phyloP scores from a whole-genome alignment of 2,888 invertebrate genomes.

The Hermaeophaga mercurialis region DNA sequence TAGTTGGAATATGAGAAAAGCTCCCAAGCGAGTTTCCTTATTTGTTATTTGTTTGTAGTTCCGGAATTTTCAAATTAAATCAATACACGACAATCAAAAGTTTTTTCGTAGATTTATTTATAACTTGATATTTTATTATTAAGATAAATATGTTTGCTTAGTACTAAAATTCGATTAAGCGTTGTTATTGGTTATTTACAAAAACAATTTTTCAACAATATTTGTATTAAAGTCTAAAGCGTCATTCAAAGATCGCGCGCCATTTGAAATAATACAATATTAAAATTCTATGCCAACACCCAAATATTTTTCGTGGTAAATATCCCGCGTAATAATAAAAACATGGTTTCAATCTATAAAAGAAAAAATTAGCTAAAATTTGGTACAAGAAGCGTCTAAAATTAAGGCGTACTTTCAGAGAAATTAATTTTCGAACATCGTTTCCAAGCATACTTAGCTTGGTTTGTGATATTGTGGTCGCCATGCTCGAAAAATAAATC shows the following conservation, averaged over 20 bases:
- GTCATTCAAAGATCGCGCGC: slow-evolving; percentile 51
- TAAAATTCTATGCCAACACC: slow-evolving; percentile 55
- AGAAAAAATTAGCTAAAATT: slow-evolving; percentile 50
- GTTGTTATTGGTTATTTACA: not conserved
- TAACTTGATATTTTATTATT: not conserved
- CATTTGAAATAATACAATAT: slow-evolving; percentile 56
- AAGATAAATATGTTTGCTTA: not conserved
- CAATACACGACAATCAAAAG: not conserved
- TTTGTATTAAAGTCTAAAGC: slow-evolving; percentile 4
- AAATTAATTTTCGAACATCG: slow-evolving; percentile 53
- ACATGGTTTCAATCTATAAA: slow-evolving; percentile 34
- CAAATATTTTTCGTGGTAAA: slow-evolving; percentile 53
- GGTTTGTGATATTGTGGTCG: slow-evolving; percentile 45
- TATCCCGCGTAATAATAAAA: slow-evolving; percentile 30
- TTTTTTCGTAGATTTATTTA: not conserved
- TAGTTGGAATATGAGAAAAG: no score
- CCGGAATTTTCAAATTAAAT: slow-evolving; percentile 12
- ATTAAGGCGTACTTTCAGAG: slow-evolving; percentile 33
- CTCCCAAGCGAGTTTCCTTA: slow-evolving; percentile 7
- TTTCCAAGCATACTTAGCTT: slow-evolving; percentile 36
- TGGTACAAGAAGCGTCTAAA: slow-evolving; percentile 32
- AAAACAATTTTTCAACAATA: not conserved
- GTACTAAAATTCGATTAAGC: no score
- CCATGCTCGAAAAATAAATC: slow-evolving; percentile 51
- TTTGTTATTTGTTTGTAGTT: slow-evolving; percentile 1